A percentile compares a stretch with the other conserved stretches of the same genome.
phyloP scores from a whole-genome alignment of 2,888 invertebrate species.

The Cephonodes hylas region DNA sequence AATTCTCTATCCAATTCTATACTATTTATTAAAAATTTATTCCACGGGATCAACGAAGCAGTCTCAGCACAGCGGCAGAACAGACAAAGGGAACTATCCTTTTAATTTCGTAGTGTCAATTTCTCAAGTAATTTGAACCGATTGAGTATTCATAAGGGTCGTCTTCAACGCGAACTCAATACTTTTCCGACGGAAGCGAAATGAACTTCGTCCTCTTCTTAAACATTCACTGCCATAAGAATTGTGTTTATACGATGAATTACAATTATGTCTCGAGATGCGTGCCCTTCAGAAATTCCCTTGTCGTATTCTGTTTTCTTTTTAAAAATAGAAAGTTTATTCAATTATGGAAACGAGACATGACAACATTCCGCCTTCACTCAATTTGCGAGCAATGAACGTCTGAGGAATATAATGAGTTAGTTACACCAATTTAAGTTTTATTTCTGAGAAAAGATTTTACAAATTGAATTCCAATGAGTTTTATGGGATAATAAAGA shows the following conservation, averaged over 20 bases:
- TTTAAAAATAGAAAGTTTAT: slow-evolving; percentile 47
- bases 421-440: slow-evolving; percentile 21
- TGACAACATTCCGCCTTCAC: slow-evolving; percentile 49
- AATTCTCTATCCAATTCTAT: too few species aligned
- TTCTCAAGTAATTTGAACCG: slow-evolving; percentile 36
- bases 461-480: neutral
- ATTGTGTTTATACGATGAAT: slow-evolving; percentile 50
- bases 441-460: neutral
- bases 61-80: too few species aligned
- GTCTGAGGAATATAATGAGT: slow-evolving; percentile 49
- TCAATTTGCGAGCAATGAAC: slow-evolving; percentile 58
- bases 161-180: slow-evolving; percentile 39
- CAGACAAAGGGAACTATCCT: slow-evolving; percentile 1
- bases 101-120: slow-evolving; percentile 23
- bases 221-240: slow-evolving; percentile 53
- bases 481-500: neutral
- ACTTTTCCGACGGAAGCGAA: slow-evolving; percentile 41
- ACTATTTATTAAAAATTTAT: too few species aligned
- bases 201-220: slow-evolving; percentile 46
- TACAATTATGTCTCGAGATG: slow-evolving; percentile 54
- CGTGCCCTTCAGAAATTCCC: slow-evolving; percentile 49
- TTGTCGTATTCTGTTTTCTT: slow-evolving; percentile 49
- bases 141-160: slow-evolving; percentile 42
- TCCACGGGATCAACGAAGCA: too few species aligned
- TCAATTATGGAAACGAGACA: slow-evolving; percentile 58